Percentiles rank a stretch among this genome's conserved stretches.
Conservation (phyloP, 1,140 invertebrate genomes). For the Atta cephalotes region DNA sequence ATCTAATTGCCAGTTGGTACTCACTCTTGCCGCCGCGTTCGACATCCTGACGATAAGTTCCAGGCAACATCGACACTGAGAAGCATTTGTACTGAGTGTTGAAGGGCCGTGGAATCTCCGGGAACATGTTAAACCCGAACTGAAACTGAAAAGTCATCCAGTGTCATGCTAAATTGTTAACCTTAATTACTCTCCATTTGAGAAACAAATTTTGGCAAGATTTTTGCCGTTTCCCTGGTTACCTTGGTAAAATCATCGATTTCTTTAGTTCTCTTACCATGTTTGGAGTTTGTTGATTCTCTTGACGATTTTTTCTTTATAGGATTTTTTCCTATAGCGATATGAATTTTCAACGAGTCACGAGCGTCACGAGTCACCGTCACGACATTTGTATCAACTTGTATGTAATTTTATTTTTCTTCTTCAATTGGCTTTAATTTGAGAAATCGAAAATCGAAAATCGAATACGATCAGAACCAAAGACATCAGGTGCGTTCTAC, state of each 20-base stretch:
- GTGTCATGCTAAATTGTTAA: constrained; percentile 34
- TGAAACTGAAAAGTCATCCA: constrained; percentile 87
- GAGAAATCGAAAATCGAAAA: no score
- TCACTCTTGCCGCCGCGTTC: constrained; percentile 99
- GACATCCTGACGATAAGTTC: constrained; percentile 97
- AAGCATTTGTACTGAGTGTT: constrained; percentile 95
- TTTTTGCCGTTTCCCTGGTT: not conserved
- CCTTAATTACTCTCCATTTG: constrained; percentile 46
- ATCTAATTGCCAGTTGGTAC: constrained; percentile 71
- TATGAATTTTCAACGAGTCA: no score
- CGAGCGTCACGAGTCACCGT: no score
- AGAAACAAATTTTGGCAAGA: not conserved
- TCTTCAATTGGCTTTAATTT: no score
- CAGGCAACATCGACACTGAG: constrained; percentile 98
- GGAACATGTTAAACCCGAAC: constrained; percentile 94
- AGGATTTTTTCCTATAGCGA: not conserved
- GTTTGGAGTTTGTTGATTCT: constrained; percentile 27
- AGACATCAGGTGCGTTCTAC: no score
- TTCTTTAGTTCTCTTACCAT: constrained; percentile 60
- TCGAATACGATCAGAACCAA: no score
- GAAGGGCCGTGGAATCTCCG: constrained; percentile 92
- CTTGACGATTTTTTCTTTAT: constrained; percentile 15
- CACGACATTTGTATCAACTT: no score
- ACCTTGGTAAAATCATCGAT: not conserved
- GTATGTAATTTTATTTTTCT: no score